These are phyloP conservation scores for Diorhabda elongata DNA, from an alignment of 1,140 invertebrate genomes.

Conservation along the genomic window DNA sequence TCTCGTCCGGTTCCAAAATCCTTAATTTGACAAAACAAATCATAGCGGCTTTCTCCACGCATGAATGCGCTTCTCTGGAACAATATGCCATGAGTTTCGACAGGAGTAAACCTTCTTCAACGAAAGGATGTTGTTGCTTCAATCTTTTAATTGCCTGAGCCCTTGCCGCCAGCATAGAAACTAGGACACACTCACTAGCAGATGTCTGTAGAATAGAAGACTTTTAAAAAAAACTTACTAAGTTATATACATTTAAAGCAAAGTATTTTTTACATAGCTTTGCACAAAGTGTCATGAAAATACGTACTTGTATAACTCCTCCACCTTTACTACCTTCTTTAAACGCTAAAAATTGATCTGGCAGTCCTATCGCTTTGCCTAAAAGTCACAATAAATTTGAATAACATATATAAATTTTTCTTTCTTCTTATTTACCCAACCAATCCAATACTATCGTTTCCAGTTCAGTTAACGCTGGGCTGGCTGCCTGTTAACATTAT, in stretches of 20 bases:
- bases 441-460: constrained; percentile 97
- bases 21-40: constrained; percentile 96
- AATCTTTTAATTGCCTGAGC: constrained; percentile 88
- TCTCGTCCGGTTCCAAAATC: constrained; percentile 94
- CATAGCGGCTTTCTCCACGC: constrained; percentile 99
- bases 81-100: constrained; percentile 95
- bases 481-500: constrained; percentile 54
- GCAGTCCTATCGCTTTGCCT: constrained; percentile 87
- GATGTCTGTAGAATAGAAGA: constrained; percentile 68
- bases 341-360: constrained; percentile 79
- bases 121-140: constrained; percentile 83
- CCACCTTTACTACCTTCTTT: constrained; percentile 81
- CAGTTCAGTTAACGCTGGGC: constrained; percentile 95
- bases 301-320: constrained; percentile 82
- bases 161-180: constrained; percentile 90
- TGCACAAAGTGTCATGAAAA: not conserved
- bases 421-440: constrained; percentile 66
- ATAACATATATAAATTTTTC: not conserved
- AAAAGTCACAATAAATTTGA: constrained; percentile 7
- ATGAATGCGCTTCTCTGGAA: constrained; percentile 95
- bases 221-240: no score
- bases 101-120: constrained; percentile 90
- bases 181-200: constrained; percentile 95
- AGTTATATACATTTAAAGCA: no score
- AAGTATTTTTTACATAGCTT: no score